phyloP scores from a whole-genome alignment of 35 echinoderm and acorn worm genomes.

The Heliocidaris erythrogramma region DNA sequence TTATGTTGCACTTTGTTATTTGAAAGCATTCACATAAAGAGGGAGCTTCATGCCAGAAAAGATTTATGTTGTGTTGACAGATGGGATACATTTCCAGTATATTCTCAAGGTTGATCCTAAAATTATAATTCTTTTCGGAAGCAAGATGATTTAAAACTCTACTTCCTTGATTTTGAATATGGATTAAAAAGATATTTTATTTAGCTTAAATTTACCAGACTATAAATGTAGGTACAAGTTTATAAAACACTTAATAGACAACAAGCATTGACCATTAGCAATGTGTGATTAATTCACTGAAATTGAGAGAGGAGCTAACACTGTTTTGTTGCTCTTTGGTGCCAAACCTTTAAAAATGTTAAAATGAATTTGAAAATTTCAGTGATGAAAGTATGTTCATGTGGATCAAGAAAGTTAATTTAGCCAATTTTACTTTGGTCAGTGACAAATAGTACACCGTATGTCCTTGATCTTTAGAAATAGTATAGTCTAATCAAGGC shows the following conservation, averaged over 20 bases:
- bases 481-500: neutral
- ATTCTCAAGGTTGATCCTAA: neutral
- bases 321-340: neutral
- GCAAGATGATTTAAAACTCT: neutral
- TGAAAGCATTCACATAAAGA: neutral
- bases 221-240: neutral
- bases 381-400: neutral
- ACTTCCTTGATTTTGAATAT: neutral
- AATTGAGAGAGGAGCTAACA: neutral
- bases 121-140: neutral
- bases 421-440: neutral
- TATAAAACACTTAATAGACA: neutral
- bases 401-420: neutral
- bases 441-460: neutral
- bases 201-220: neutral
- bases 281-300: neutral
- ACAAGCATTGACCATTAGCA: neutral
- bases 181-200: neutral
- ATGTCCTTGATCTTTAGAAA: neutral
- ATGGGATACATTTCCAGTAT: neutral
- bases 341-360: neutral
- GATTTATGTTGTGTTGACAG: neutral
- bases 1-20: neutral
- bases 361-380: neutral
- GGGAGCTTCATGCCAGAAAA: neutral